Base-by-base conservation (phyloP, 23 tunicate genomes). In the Trididemnum nubilum region DNA sequence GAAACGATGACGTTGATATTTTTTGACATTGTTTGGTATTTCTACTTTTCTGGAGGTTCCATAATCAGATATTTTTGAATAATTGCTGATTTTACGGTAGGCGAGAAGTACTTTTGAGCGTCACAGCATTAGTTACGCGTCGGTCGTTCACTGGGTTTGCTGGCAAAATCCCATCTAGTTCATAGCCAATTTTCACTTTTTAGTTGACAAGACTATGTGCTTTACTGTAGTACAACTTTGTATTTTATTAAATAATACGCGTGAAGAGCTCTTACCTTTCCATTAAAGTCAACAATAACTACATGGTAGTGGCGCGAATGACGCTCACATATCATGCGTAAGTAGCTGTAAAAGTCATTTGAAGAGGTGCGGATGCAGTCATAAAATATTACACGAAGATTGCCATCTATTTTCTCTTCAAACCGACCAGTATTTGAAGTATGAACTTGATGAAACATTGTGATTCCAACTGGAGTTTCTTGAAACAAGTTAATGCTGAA, bases 361-460 rank as follows among this genome's bases (percentile, higher is more conserved):
- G 78, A 37, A 2, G 25, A 73, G 30, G 58, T 40, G 37, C 39
- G 9, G 26, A 22, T 2, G 2, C 58, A 58, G 39, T 73, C 58
- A 26, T 73, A 39, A 2, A 37, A 40, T n/a, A 73, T 73, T 2
- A 39, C 58, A 5, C 78, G 78, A 3, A 73, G 2, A 58, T 73
- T 73, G 2, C 9, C 28, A 2, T 22, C 3, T 22, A 9, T 18
- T 26, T 2, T 38, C 39, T 73, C 78, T 37, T 38, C 31, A 2
- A 73, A 73, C 24, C 9, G 4, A 21, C 19, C 28, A 40, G 27
- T 15, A 27, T 39, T 38, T 3, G 12, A 39, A 22, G 12, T 21
- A 40, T 73, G 78, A 21, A 40, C 58, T 40, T 73, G 78, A 40
- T 73, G 78, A 37, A 73, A 38, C 78, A 73, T 38, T 2, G 78